Conservation (phyloP, 1,140 invertebrate species). For the Meloidogyne hapla region DNA sequence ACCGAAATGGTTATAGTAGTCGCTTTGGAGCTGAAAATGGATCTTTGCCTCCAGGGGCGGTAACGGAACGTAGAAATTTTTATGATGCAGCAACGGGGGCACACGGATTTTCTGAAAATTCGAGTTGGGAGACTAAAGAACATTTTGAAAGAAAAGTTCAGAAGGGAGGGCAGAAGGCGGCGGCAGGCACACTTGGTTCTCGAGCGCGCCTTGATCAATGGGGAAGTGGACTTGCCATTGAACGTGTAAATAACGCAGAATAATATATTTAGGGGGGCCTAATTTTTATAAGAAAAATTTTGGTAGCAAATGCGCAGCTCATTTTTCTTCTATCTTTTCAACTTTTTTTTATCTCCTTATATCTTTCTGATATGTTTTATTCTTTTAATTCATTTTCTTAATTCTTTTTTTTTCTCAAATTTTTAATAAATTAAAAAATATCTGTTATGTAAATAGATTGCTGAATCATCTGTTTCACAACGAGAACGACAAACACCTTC, state of each 20-base stretch:
- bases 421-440: too few relatives aligned
- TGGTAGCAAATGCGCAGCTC: not conserved
- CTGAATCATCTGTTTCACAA: not conserved
- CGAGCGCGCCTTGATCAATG: conserved; percentile 15
- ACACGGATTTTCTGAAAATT: conserved; percentile 57
- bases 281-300: not conserved
- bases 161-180: conserved; percentile 30
- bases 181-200: not conserved
- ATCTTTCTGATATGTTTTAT: too few relatives aligned
- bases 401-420: too few relatives aligned
- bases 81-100: conserved; percentile 41
- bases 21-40: conserved; percentile 7
- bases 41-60: not conserved
- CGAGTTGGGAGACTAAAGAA: conserved; percentile 58
- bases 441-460: not conserved
- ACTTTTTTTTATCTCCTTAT: too few relatives aligned
- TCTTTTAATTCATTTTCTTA: too few relatives aligned
- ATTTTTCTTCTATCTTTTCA: not conserved
- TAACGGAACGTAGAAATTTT: conserved; percentile 26
- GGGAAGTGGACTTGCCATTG: conserved; percentile 21
- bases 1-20: conserved; percentile 36
- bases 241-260: conserved; percentile 9
- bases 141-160: conserved; percentile 62
- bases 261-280: not conserved
- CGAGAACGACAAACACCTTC: not conserved